Percentiles rank a stretch among this genome's conserved stretches.
Conservation (phyloP, 2,888 invertebrate genomes). For the Copidosoma aretas region DNA sequence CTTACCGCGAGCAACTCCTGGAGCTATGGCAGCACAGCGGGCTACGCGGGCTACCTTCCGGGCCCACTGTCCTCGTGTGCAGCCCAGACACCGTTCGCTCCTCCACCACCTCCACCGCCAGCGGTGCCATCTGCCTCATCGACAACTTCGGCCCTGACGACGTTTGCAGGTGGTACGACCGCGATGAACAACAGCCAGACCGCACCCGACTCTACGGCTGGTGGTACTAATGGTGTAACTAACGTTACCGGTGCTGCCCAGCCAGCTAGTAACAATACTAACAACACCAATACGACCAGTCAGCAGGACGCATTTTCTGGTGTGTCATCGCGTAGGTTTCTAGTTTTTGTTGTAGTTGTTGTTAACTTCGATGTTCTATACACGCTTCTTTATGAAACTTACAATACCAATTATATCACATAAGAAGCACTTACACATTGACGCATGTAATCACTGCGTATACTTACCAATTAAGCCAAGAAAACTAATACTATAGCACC, state of each 20-base stretch:
- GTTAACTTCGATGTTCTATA: too few relatives aligned
- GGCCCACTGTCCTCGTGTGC: slow-evolving; percentile 77
- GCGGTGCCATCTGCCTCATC: slow-evolving; percentile 51
- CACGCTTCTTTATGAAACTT: too few relatives aligned
- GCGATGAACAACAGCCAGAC: slow-evolving; percentile 46
- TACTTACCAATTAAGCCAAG: too few relatives aligned
- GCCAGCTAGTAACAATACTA: slow-evolving; percentile 36
- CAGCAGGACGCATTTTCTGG: slow-evolving; percentile 60
- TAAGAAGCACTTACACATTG: too few relatives aligned
- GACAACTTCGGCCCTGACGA: slow-evolving; percentile 68
- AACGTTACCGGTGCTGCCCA: neutral
- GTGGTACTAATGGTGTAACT: slow-evolving; percentile 48
- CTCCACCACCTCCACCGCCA: slow-evolving; percentile 56
- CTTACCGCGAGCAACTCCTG: slow-evolving; percentile 85
- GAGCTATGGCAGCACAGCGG: slow-evolving; percentile 86
- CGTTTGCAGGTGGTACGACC: slow-evolving; percentile 57
- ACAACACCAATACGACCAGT: slow-evolving; percentile 49
- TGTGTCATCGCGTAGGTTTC: slow-evolving; percentile 57
- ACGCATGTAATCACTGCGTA: too few relatives aligned
- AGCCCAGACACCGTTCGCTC: slow-evolving; percentile 65
- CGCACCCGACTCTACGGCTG: slow-evolving; percentile 60
- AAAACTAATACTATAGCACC: too few relatives aligned
- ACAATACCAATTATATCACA: too few relatives aligned
- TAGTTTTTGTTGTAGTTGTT: neutral
- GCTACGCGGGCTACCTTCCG: slow-evolving; percentile 84